These are phyloP conservation scores for Cyprinodon variegatus DNA, from an alignment of 2,113 vertebrate species.

Conservation along the genomic window DNA sequence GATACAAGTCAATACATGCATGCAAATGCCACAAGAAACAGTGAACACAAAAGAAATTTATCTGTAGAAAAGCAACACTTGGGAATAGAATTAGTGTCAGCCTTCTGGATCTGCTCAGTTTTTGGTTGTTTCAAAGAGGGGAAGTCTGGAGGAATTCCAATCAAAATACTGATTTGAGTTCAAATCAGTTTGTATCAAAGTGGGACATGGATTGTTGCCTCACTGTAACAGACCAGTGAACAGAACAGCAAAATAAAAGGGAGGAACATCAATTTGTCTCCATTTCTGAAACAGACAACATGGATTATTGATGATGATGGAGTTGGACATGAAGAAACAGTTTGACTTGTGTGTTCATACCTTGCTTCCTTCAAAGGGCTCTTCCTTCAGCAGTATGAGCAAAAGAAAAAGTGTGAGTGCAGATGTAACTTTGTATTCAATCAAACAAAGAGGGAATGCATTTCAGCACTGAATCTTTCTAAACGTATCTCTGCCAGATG, in stretches of 20 bases:
- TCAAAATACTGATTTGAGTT: slow-evolving; percentile 45
- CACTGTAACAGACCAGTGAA: slow-evolving; percentile 42
- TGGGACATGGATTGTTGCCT: slow-evolving; percentile 55
- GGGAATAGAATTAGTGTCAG: slow-evolving; percentile 17
- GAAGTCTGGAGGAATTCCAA: slow-evolving; percentile 23
- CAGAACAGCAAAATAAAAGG: slow-evolving; percentile 56
- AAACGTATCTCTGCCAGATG: slow-evolving; percentile 44
- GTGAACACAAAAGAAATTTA: slow-evolving; percentile 10
- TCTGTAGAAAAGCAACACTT: slow-evolving; percentile 33
- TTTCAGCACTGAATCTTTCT: slow-evolving; percentile 45
- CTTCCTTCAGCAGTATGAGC: slow-evolving; percentile 80
- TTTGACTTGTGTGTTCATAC: slow-evolving; percentile 68
- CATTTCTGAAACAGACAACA: slow-evolving; percentile 52
- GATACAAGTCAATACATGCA: slow-evolving; percentile 25
- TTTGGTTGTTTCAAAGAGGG: slow-evolving; percentile 10
- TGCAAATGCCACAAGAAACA: slow-evolving; percentile 39
- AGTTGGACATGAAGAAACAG: slow-evolving; percentile 42
- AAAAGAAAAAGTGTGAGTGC: slow-evolving; percentile 68
- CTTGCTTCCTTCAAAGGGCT: slow-evolving; percentile 83
- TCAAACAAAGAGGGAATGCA: slow-evolving; percentile 47
- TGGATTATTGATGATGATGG: slow-evolving; percentile 65
- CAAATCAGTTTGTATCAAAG: slow-evolving; percentile 56
- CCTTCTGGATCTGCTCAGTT: slow-evolving; percentile 10
- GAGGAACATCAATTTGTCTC: slow-evolving; percentile 51
- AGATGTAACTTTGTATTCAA: slow-evolving; percentile 54